Conservation (phyloP, 1,140 invertebrate species). For the Drosophila mojavensis region DNA sequence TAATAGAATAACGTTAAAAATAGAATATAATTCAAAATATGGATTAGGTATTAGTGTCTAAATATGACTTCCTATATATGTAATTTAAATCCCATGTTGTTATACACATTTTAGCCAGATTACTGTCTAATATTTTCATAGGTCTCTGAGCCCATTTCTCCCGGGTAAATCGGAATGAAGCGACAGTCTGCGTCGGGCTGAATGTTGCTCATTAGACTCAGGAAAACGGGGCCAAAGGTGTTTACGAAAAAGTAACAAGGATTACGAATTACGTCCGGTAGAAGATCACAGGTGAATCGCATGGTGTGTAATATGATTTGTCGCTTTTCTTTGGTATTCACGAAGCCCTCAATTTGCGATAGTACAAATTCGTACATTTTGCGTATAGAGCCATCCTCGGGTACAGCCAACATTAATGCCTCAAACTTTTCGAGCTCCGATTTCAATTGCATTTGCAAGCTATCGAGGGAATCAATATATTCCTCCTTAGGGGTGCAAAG, state of each 20-base stretch:
- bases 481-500: neutral
- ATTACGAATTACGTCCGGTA: neutral
- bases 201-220: slow-evolving; percentile 1
- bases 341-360: neutral
- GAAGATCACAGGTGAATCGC: neutral
- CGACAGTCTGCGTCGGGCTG: neutral
- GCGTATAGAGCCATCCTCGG: no score
- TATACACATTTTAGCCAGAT: no score
- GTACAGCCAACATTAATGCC: no score
- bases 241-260: neutral
- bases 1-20: no score
- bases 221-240: neutral
- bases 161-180: neutral
- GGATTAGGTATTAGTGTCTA: no score
- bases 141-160: neutral
- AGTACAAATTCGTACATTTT: neutral
- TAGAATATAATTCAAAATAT: no score
- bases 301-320: neutral
- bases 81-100: no score
- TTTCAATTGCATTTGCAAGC: neutral
- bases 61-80: no score
- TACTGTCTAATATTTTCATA: neutral
- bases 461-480: neutral
- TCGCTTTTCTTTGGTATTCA: slow-evolving; percentile 8
- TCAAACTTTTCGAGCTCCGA: no score